Evolutionary conservation across 1,140 invertebrate species (phyloP).

Genomic region (Battus philenor): DNA sequence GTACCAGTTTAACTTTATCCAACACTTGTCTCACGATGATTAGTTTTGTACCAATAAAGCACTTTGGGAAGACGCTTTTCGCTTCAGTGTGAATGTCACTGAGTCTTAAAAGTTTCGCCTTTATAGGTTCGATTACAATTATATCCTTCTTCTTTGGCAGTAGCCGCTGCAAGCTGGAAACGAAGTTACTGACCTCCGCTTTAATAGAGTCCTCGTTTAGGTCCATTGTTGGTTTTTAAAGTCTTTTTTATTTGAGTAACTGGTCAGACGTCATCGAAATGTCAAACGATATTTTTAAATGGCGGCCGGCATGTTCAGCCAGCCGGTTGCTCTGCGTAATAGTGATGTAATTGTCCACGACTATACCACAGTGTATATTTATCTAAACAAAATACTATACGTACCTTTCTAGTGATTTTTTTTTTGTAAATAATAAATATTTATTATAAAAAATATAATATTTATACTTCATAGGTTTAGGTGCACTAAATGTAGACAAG

Average conservation of each 20-base stretch:
- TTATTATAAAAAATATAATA: too few species aligned
- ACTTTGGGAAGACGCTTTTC: slow-evolving; percentile 58
- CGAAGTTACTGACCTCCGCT: slow-evolving; percentile 52
- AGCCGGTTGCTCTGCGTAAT: too few species aligned
- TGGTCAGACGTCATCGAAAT: slow-evolving; percentile 57
- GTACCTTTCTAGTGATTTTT: too few species aligned
- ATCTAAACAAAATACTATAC: too few species aligned
- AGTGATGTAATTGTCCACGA: too few species aligned
- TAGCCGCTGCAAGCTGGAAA: slow-evolving; percentile 47
- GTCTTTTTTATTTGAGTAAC: slow-evolving; percentile 38
- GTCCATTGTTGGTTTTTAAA: slow-evolving; percentile 49
- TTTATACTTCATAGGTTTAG: too few species aligned
- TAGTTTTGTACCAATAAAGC: slow-evolving; percentile 57
- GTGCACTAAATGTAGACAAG: too few species aligned
- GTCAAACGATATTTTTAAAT: slow-evolving; percentile 51
- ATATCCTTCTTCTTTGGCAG: slow-evolving; percentile 60
- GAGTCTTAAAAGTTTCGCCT: slow-evolving; percentile 36
- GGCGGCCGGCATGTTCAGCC: slow-evolving; percentile 10
- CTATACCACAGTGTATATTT: too few species aligned
- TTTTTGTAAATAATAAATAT: too few species aligned
- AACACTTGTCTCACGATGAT: slow-evolving; percentile 49
- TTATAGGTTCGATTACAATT: slow-evolving; percentile 36
- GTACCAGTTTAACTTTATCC: slow-evolving; percentile 55
- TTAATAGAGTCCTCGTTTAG: slow-evolving; percentile 53
- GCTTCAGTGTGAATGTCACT: slow-evolving; percentile 56